A percentile compares a stretch with the other conserved stretches of the same genome.
Conservation (phyloP, 2,797 vertebrate genomes). For the Crocidura indochinensis region DNA sequence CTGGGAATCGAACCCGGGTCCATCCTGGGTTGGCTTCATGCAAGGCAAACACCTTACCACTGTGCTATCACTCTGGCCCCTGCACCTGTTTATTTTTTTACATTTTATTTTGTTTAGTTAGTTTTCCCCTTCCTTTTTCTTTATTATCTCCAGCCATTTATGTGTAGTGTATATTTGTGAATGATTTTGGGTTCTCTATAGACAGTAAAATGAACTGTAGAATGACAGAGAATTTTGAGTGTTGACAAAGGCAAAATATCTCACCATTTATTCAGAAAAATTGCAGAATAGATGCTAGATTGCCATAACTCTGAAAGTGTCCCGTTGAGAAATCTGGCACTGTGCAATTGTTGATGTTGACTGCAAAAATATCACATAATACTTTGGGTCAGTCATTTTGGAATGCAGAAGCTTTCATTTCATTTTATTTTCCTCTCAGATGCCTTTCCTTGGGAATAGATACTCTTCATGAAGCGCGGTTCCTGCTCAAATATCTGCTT, state of each 20-base stretch:
- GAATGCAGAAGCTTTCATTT: neutral
- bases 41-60: no score
- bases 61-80: no score
- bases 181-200: neutral
- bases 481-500: no score
- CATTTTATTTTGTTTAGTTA: constrained; percentile 44
- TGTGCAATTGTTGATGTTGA: constrained; percentile 26
- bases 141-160: neutral
- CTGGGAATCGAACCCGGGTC: no score
- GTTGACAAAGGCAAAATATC: neutral
- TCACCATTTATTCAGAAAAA: constrained; percentile 26
- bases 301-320: constrained; percentile 58
- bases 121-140: neutral
- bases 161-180: constrained; percentile 39
- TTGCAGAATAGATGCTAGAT: neutral
- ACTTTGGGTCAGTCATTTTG: constrained; percentile 43
- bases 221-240: neutral
- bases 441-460: no score
- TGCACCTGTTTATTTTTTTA: constrained; percentile 27
- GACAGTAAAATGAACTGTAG: neutral
- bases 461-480: no score
- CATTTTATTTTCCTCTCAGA: no score
- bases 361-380: constrained; percentile 38
- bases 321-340: neutral
- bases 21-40: no score